These are phyloP conservation scores for Microctenopoma lineatum DNA, from an alignment of 2,797 vertebrate species.

Conservation along the genomic window DNA sequence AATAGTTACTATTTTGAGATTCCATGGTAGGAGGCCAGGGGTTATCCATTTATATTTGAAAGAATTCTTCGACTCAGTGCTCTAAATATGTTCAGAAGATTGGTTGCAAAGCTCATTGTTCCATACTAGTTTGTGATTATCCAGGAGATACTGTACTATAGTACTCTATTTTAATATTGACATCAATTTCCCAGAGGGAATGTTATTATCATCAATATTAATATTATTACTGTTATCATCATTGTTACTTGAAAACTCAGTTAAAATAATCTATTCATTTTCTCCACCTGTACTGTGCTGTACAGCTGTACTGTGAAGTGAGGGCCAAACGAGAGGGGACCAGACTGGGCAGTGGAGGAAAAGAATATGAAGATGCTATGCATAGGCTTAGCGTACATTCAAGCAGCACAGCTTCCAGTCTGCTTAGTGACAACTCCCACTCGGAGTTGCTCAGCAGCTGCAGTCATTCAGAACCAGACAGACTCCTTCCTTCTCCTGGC, in stretches of 20 bases:
- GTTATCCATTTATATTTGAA: slow-evolving; percentile 50
- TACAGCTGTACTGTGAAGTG: slow-evolving; percentile 96
- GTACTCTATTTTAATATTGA: background rate
- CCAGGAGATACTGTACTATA: background rate
- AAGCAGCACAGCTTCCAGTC: slow-evolving; percentile 78
- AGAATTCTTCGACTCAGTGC: slow-evolving; percentile 29
- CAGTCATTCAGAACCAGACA: slow-evolving; percentile 71
- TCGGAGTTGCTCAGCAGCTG: slow-evolving; percentile 74
- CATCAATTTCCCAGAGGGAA: no score
- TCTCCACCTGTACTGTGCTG: slow-evolving; percentile 82
- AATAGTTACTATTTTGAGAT: slow-evolving; percentile 58
- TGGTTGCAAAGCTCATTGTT: slow-evolving; percentile 1
- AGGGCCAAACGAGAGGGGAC: slow-evolving; percentile 86
- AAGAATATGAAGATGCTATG: slow-evolving; percentile 67
- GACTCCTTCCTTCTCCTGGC: slow-evolving; percentile 41
- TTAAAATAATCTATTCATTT: no score
- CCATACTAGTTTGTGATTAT: slow-evolving; percentile 8
- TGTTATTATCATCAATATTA: no score
- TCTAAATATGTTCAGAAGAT: slow-evolving; percentile 32
- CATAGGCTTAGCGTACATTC: slow-evolving; percentile 80
- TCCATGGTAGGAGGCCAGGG: slow-evolving; percentile 35
- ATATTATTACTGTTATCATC: no score
- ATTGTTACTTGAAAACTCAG: no score
- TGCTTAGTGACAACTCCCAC: slow-evolving; percentile 70
- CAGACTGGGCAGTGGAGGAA: slow-evolving; percentile 78